Evolutionary conservation across 1,140 invertebrate species (phyloP), one percentile per base, ranked within the genome.

Genomic region (Caerostris extrusa): DNA sequence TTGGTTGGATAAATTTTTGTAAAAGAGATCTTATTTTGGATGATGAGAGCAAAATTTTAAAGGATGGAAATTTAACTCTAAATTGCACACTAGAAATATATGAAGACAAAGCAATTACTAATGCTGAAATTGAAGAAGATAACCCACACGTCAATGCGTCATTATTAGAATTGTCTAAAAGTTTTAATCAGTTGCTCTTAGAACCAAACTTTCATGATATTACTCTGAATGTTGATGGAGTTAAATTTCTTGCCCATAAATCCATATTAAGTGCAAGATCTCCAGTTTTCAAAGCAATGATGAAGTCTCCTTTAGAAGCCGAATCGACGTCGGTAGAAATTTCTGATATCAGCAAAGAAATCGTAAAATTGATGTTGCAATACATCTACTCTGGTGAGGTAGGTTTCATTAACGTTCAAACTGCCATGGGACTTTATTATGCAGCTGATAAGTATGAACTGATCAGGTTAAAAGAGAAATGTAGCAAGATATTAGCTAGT

Each of bases 361-460:
- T 7, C 50, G 34, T 87, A 7, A 50, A 34, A 87, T 19, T 50
- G 53, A 60, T 87, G 57, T 14, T 87, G 85, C 5, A 64, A 5
- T 87, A 50, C 6, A 34, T 87, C 14, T 87, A 87, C 58, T 61
- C 85, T 3, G 85, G 85, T 3, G 56, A 53, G 14, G 6, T 87
- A 3, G 58, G 60, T 5, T 64, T 6, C 17, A 6, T 64, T 7
- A 19, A 87, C 7, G 19, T 87, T 19, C n/a, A 60, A 5, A 64
- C 4, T 12, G 85, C 85, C 3, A 19, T 19, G 8, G 85, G 64
- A 19, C 57, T 87, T 60, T 87, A 87, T 57, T 87, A 87, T 17
- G 85, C 85, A 5, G 34, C 57, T 3, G 85, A 87, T 57, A 87
- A 87, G 14, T 87, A 87, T 57, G 85, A 87, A 19, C 8, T 87